A percentile compares a stretch with the other conserved stretches of the same genome.
These are phyloP conservation scores for Typhlomys cinereus DNA, from an alignment of 2,113 vertebrate genomes.

Conservation along the genomic window DNA sequence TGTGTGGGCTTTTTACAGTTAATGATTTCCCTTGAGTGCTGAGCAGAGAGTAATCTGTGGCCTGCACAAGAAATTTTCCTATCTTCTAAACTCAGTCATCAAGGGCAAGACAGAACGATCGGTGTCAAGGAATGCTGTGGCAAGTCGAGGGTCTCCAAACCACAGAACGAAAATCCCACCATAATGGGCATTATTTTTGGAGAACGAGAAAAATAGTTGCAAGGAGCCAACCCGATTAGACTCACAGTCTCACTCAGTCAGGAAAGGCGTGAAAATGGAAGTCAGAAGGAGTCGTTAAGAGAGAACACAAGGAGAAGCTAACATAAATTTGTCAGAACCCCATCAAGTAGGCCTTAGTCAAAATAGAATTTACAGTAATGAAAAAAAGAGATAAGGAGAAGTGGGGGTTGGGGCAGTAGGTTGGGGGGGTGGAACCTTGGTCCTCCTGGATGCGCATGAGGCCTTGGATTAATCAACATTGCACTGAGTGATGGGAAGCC, in stretches of 20 bases:
- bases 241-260: not conserved
- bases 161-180: not conserved
- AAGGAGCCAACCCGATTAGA: slow-evolving; percentile 15
- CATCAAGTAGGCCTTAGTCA: slow-evolving; percentile 7
- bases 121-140: slow-evolving; percentile 41
- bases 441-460: not conserved
- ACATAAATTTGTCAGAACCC: not conserved
- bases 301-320: not conserved
- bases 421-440: too few relatives aligned
- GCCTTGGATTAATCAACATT: not conserved
- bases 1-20: slow-evolving; percentile 68
- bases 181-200: not conserved
- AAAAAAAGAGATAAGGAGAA: not conserved
- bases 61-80: slow-evolving; percentile 60
- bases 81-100: slow-evolving; percentile 53
- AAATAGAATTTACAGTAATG: not conserved
- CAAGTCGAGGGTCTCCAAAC: not conserved
- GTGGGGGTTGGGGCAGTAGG: too few relatives aligned
- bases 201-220: not conserved
- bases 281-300: not conserved
- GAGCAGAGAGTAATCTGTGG: slow-evolving; percentile 53
- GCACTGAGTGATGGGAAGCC: not conserved
- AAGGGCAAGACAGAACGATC: slow-evolving; percentile 44
- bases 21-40: slow-evolving; percentile 65
- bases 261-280: slow-evolving; percentile 8